phyloP scores from a whole-genome alignment of 2,113 vertebrate genomes.

The Lepisosteus oculatus region DNA sequence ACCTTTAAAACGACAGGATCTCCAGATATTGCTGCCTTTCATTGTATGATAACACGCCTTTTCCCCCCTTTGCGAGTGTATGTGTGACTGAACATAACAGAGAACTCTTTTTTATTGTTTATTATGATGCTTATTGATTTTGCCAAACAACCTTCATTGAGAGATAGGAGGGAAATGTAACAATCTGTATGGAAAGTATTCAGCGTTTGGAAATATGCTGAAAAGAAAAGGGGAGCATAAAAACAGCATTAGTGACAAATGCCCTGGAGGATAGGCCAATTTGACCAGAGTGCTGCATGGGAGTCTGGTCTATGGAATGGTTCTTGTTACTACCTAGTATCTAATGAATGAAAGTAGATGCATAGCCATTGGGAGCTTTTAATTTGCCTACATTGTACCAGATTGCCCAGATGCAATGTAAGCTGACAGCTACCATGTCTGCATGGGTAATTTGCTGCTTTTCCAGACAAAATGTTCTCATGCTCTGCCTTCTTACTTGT shows the following conservation, averaged over 20 bases:
- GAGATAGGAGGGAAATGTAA: constrained; percentile 59
- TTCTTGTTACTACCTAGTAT: constrained; percentile 52
- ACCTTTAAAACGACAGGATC: constrained; percentile 43
- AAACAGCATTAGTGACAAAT: constrained; percentile 61
- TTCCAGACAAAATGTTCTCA: constrained; percentile 22
- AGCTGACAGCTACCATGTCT: constrained; percentile 65
- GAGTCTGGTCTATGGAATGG: constrained; percentile 67
- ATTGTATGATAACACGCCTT: constrained; percentile 49
- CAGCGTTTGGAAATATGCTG: constrained; percentile 55
- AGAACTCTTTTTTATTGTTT: constrained; percentile 29
- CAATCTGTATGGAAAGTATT: constrained; percentile 52
- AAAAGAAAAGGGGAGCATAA: constrained; percentile 68
- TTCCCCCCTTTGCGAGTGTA: constrained; percentile 9
- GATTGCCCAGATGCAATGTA: constrained; percentile 58
- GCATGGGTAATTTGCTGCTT: constrained; percentile 62
- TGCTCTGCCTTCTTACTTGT: neutral
- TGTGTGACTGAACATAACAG: neutral
- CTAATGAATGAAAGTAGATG: constrained; percentile 72
- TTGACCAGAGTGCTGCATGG: constrained; percentile 46
- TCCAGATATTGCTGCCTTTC: constrained; percentile 49
- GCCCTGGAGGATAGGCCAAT: constrained; percentile 49
- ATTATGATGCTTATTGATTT: constrained; percentile 50
- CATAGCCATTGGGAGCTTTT: constrained; percentile 71
- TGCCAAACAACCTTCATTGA: constrained; percentile 33
- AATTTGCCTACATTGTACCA: constrained; percentile 71